Base-by-base conservation (phyloP, 2,797 vertebrate species). In the Cryptoblepharus egeriae region DNA sequence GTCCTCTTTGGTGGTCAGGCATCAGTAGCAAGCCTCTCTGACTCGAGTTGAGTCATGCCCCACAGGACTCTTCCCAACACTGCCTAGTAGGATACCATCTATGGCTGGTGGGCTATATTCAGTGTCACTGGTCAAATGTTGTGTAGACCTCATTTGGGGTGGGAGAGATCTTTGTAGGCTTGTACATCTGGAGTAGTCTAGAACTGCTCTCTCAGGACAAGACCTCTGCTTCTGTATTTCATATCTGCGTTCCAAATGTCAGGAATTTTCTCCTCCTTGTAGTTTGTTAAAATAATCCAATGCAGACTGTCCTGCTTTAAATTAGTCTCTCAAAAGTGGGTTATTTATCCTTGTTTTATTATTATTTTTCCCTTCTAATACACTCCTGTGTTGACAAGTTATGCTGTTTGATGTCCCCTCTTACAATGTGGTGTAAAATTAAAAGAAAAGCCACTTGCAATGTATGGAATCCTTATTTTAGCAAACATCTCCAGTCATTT, bases 371-470 rank as follows among this genome's bases (percentile, higher is more conserved):
- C 85, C 45, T 80, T 67, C 32, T 70, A 70, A 68, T 81, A 68
- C 83, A 82, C 37, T 92, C 82, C 83, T 84, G 78, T 87, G 85
- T 80, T 72, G 80, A 85, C 88, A 80, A 92, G 92, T 92, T 84
- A 81, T 35, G 26, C 87, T 84, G 78, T 86, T 92, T 88, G 88
- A 69, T 88, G 88, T 92, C 84, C 68, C 88, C 88, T 75, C 84
- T 85, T 92, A 88, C 1, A 20, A 86, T 87, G 87, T 88, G 88
- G 89, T 88, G 55, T 45, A 88, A 88, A 92, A 92, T 83, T 82
- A 92, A 93, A 89, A 89, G 87, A 89, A 91, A 91, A 92, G 78
- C 76, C 87, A 88, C 89, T 93, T 88, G 90, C 87, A 87, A 89
- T 79, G 55, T 88, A 91, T 78, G 82, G 89, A 91, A 93, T 92